Evolutionary conservation across 2,113 vertebrate species (phyloP).

Genomic region (Eira barbara): DNA sequence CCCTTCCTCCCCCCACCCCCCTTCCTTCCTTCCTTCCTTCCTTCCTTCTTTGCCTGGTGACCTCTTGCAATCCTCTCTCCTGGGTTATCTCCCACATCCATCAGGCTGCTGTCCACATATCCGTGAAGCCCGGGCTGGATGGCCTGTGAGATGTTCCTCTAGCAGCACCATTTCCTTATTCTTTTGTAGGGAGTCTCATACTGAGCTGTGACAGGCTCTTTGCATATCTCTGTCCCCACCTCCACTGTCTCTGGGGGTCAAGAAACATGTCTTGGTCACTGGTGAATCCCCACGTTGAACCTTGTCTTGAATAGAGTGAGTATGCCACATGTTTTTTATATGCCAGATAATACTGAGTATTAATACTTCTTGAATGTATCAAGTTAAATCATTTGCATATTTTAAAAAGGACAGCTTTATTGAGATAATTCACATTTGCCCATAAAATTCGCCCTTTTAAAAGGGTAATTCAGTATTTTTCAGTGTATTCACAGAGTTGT

Average conservation of each 20-base stretch:
- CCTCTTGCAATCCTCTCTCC: not conserved
- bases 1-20: fast-evolving
- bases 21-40: not conserved
- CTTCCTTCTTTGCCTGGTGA: not conserved
- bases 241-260: not conserved
- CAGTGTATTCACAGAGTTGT: not conserved
- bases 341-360: not conserved
- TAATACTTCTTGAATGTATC: not conserved
- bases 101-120: not conserved
- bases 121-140: not conserved
- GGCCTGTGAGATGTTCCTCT: not conserved
- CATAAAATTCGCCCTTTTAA: not conserved
- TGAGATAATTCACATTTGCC: not conserved
- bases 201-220: not conserved
- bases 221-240: not conserved
- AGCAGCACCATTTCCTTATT: not conserved
- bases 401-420: not conserved
- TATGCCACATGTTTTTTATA: not conserved
- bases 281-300: not conserved
- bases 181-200: not conserved
- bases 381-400: not conserved
- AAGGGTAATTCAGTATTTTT: not conserved
- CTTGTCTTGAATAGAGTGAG: not conserved
- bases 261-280: not conserved
- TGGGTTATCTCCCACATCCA: not conserved